Evolutionary conservation across 2,113 vertebrate species (phyloP).

Genomic region (Globicephala melas): DNA sequence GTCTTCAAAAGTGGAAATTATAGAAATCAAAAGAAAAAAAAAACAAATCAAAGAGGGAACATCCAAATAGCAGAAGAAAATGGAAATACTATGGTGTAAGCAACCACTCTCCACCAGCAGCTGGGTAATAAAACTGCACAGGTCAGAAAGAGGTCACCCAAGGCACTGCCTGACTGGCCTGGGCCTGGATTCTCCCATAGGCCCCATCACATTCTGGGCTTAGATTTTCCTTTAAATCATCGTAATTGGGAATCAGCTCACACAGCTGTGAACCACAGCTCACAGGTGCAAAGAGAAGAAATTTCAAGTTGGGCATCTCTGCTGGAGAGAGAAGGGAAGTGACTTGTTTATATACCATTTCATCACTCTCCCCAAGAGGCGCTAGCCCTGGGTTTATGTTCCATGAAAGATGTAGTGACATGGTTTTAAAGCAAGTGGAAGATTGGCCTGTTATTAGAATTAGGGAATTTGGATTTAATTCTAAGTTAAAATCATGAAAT

Average conservation of each 20-base stretch:
- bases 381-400: background rate
- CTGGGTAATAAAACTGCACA: conserved; percentile 15
- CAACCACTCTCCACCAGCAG: background rate
- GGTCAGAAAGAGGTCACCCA: conserved; percentile 26
- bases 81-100: background rate
- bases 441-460: background rate
- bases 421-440: conserved; percentile 45
- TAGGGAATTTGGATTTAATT: conserved; percentile 40
- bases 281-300: background rate
- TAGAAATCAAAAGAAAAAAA: background rate
- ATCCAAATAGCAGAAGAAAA: background rate
- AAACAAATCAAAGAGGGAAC: conserved; percentile 1
- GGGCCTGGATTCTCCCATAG: background rate
- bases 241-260: conserved; percentile 63
- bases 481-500: conserved; percentile 41
- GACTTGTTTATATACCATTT: conserved; percentile 60
- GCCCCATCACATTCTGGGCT: background rate
- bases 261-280: conserved; percentile 58
- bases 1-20: background rate
- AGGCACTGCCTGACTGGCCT: background rate
- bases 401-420: conserved; percentile 6
- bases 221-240: conserved; percentile 45
- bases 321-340: conserved; percentile 50
- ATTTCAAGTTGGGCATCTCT: conserved; percentile 50
- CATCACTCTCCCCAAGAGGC: conserved; percentile 42